Evolutionary conservation across 2,888 invertebrate genomes (phyloP).

Genomic region (Cantharis nigra): DNA sequence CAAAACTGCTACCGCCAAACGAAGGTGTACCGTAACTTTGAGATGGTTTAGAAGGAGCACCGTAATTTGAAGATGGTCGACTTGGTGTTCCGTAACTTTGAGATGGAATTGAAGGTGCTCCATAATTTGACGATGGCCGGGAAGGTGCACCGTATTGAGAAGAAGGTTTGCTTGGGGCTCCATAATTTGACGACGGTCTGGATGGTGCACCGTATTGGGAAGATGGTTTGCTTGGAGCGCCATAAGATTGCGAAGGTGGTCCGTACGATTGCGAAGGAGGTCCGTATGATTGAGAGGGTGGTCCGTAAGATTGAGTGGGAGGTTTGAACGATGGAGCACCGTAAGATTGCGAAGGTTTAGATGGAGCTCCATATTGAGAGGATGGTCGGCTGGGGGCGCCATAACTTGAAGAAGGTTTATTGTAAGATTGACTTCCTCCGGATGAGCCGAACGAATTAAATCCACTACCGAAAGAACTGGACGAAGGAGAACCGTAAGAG

Average conservation of each 20-base stretch:
- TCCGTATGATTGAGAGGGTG: constrained; percentile 33
- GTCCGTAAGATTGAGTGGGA: constrained; percentile 36
- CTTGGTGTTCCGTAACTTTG: constrained; percentile 11
- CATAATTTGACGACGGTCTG: constrained; percentile 32
- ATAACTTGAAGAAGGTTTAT: constrained; percentile 49
- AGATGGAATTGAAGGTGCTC: constrained; percentile 40
- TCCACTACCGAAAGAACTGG: constrained; percentile 38
- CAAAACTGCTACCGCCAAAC: constrained; percentile 36
- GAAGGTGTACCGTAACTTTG: constrained; percentile 41
- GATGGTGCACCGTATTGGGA: constrained; percentile 38
- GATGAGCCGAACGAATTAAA: constrained; percentile 7
- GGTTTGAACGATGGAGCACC: constrained; percentile 30
- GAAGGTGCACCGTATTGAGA: constrained; percentile 38
- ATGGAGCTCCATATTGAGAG: constrained; percentile 45
- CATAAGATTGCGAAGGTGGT: constrained; percentile 39
- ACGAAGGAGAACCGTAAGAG: constrained; percentile 50
- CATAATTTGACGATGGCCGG: constrained; percentile 33
- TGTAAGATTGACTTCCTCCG: constrained; percentile 36
- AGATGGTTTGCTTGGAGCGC: constrained; percentile 8
- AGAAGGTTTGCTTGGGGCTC: constrained; percentile 26
- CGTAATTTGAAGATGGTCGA: constrained; percentile 52
- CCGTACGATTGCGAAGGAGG: constrained; percentile 41
- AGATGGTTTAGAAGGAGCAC: constrained; percentile 35
- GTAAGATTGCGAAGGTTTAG: constrained; percentile 51
- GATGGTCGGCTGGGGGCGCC: constrained; percentile 47